Conservation (phyloP, 2,797 vertebrate species). For the Rhabdophis nuchalis region DNA sequence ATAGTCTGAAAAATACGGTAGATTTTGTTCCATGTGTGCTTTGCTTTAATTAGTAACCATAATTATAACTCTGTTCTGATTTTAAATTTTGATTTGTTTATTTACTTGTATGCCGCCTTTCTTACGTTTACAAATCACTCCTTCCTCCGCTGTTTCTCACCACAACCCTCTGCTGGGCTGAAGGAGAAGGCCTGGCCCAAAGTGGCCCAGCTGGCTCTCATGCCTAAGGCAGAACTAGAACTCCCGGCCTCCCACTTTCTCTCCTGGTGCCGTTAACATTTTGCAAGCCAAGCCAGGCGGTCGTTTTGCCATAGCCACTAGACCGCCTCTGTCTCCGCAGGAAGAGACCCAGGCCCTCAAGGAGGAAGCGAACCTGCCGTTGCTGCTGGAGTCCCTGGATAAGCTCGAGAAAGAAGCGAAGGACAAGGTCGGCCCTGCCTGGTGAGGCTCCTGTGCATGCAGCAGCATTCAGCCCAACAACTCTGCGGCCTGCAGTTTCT, state of each 20-base stretch:
- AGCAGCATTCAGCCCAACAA: neutral
- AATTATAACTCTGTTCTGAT: neutral
- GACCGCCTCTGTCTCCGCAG: conserved; percentile 60
- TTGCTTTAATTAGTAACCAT: too few species aligned
- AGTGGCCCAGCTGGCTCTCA: neutral
- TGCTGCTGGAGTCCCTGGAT: conserved; percentile 81
- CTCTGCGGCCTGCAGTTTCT: neutral
- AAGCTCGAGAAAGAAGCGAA: conserved; percentile 75
- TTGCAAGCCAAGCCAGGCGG: neutral
- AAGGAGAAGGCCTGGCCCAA: neutral
- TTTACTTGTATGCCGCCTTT: neutral
- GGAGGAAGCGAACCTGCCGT: conserved; percentile 82
- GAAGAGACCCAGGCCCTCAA: conserved; percentile 83
- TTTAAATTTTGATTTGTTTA: neutral
- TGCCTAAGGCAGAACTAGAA: neutral
- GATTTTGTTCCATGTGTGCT: neutral
- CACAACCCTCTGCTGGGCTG: neutral
- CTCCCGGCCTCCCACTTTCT: neutral
- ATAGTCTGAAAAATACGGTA: too few species aligned
- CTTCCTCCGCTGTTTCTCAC: neutral
- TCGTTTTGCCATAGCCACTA: neutral
- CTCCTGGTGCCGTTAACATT: neutral
- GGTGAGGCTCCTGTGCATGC: conserved; percentile 68
- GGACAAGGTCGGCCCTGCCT: conserved; percentile 69
- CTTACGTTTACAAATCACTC: neutral